These are phyloP conservation scores for Bovichtus diacanthus DNA, from an alignment of 2,797 vertebrate species.

Conservation along the genomic window DNA sequence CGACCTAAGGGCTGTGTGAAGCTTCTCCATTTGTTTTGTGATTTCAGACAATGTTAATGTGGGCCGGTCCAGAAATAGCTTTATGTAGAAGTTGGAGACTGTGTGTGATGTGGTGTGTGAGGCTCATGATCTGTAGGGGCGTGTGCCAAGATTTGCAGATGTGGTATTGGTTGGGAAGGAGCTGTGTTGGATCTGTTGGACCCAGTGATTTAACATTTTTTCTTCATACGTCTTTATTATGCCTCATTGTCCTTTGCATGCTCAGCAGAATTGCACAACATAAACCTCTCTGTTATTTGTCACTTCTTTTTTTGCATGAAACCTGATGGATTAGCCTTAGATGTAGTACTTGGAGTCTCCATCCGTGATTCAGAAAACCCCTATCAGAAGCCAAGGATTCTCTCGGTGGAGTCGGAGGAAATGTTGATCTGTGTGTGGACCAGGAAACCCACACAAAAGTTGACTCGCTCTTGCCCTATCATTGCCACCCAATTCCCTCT, in stretches of 20 bases:
- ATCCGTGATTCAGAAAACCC: conserved; percentile 86
- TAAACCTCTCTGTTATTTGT: conserved; percentile 61
- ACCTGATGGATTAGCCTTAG: conserved; percentile 75
- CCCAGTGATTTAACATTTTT: conserved; percentile 54
- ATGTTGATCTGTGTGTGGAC: conserved; percentile 74
- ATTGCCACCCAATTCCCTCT: conserved; percentile 39
- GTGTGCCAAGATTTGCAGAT: conserved; percentile 71
- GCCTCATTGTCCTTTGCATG: conserved; percentile 45
- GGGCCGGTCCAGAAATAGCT: conserved; percentile 60
- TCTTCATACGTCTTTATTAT: conserved; percentile 33
- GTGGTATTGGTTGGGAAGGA: conserved; percentile 48
- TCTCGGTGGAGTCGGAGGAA: conserved; percentile 75
- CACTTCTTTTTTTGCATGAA: conserved; percentile 49
- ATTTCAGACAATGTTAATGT: conserved; percentile 58
- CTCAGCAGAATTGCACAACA: conserved; percentile 59
- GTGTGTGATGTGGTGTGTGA: conserved; percentile 67
- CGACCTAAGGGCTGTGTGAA: conserved; percentile 19
- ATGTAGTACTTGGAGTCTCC: conserved; percentile 75
- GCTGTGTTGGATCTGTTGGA: conserved; percentile 50
- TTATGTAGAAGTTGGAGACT: conserved; percentile 61
- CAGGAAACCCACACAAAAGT: conserved; percentile 72
- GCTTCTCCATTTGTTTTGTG: conserved; percentile 42
- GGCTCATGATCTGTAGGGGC: conserved; percentile 61
- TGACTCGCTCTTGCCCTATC: conserved; percentile 69
- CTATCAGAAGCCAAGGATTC: conserved; percentile 79